Evolutionary conservation across 2,888 invertebrate species (phyloP).

Genomic region (Seira ritae): DNA sequence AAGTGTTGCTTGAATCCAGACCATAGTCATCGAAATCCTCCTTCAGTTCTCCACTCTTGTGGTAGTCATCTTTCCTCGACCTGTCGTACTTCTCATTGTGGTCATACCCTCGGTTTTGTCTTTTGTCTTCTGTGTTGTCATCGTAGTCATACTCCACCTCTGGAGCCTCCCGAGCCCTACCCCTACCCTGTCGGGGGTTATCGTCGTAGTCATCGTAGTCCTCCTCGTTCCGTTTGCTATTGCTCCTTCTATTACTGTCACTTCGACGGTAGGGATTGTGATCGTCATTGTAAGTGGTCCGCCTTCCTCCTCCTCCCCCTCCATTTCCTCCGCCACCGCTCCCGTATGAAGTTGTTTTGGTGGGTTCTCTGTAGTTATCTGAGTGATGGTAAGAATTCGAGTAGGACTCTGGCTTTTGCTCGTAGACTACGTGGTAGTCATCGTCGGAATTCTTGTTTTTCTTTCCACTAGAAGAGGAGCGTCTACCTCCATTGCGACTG

Average conservation of each 20-base stretch:
- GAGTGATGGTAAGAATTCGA: slow-evolving; percentile 49
- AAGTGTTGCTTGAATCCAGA: not conserved
- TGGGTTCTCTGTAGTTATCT: slow-evolving; percentile 31
- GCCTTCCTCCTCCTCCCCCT: slow-evolving; percentile 14
- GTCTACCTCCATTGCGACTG: slow-evolving; percentile 28
- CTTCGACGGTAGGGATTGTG: slow-evolving; percentile 23
- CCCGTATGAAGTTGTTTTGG: slow-evolving; percentile 25
- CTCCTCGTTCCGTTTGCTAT: not conserved
- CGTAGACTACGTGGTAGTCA: slow-evolving; percentile 57
- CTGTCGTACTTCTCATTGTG: slow-evolving; percentile 49
- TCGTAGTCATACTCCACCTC: slow-evolving; percentile 40
- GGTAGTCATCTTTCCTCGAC: slow-evolving; percentile 41
- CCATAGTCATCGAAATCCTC: slow-evolving; percentile 54
- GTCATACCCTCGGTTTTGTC: slow-evolving; percentile 31
- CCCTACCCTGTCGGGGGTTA: slow-evolving; percentile 32
- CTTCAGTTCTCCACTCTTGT: slow-evolving; percentile 47
- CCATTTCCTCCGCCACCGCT: slow-evolving; percentile 15
- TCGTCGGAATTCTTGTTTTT: slow-evolving; percentile 46
- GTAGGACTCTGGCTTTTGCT: slow-evolving; percentile 48
- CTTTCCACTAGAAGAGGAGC: slow-evolving; percentile 18
- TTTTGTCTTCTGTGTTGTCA: slow-evolving; percentile 41
- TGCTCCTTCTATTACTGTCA: not conserved
- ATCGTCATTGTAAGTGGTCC: not conserved
- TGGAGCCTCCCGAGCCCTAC: not conserved
- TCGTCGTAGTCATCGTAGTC: slow-evolving; percentile 53